Evolutionary conservation across 2,113 vertebrate species (phyloP).

Genomic region (Corythornis vintsioides): DNA sequence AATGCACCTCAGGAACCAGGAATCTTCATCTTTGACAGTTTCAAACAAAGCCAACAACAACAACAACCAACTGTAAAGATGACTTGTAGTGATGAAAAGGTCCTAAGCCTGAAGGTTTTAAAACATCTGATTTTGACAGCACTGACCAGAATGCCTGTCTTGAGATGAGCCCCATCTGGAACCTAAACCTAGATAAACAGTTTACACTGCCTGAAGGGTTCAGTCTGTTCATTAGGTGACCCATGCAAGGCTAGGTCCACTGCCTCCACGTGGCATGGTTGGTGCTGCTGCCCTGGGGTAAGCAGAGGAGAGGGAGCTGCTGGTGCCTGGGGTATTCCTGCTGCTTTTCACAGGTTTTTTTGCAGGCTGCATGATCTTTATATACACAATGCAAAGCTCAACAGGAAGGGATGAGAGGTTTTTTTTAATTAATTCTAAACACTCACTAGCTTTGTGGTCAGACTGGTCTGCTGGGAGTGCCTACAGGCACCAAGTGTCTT

Average conservation of each 20-base stretch:
- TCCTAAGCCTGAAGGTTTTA: background rate
- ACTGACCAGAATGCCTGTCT: background rate
- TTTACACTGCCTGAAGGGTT: background rate
- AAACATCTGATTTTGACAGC: background rate
- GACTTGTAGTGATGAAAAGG: background rate
- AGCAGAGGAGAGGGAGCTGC: background rate
- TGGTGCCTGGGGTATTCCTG: background rate
- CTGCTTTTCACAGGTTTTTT: background rate
- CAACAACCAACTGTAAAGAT: background rate
- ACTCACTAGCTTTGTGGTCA: background rate
- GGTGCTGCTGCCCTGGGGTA: background rate
- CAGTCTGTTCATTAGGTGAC: background rate
- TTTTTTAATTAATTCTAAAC: background rate
- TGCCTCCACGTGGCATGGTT: background rate
- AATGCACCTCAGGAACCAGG: background rate
- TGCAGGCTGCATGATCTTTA: background rate
- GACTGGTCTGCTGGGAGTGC: background rate
- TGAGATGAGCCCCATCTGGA: background rate
- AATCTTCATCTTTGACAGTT: background rate
- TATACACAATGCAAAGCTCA: accelerated
- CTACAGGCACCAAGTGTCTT: background rate
- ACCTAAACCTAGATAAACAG: background rate
- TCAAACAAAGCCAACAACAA: too few relatives aligned
- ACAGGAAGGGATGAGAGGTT: background rate
- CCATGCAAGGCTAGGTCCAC: background rate